Evolutionary conservation across 2,888 invertebrate species (phyloP).

Genomic region (Allophyes oxyacanthae): DNA sequence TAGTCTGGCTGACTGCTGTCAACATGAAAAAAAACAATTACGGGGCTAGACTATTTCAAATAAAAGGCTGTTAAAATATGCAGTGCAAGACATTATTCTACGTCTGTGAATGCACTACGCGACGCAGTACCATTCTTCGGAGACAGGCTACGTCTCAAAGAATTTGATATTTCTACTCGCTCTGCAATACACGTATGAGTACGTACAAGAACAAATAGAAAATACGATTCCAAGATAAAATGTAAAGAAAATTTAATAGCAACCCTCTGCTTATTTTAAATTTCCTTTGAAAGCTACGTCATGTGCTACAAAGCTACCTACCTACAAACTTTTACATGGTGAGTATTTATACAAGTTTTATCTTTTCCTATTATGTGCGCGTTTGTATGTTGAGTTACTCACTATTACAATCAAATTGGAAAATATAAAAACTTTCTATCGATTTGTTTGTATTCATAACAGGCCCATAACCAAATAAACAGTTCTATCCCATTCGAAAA

Average conservation of each 20-base stretch:
- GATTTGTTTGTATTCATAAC: no score
- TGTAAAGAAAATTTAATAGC: constrained; percentile 46
- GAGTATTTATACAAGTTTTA: no score
- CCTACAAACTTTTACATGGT: background rate
- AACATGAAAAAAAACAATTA: background rate
- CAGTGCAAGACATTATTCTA: constrained; percentile 27
- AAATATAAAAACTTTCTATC: no score
- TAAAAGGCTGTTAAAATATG: constrained; percentile 32
- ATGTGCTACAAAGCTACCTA: background rate
- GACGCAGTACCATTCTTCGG: constrained; percentile 28
- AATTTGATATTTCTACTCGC: constrained; percentile 50
- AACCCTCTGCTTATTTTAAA: constrained; percentile 40
- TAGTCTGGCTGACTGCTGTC: no score
- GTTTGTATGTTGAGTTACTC: no score
- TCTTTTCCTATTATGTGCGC: no score
- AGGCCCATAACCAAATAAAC: no score
- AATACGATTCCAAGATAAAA: constrained; percentile 42
- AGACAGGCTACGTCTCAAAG: constrained; percentile 36
- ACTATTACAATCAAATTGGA: no score
- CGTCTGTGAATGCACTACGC: constrained; percentile 44
- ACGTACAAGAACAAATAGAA: constrained; percentile 50
- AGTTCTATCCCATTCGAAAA: no score
- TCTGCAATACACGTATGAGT: constrained; percentile 30
- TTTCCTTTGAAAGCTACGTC: constrained; percentile 20
- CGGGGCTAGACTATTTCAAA: constrained; percentile 14